phyloP scores from a whole-genome alignment of 2,797 vertebrate genomes.

The Propithecus deckenii region DNA sequence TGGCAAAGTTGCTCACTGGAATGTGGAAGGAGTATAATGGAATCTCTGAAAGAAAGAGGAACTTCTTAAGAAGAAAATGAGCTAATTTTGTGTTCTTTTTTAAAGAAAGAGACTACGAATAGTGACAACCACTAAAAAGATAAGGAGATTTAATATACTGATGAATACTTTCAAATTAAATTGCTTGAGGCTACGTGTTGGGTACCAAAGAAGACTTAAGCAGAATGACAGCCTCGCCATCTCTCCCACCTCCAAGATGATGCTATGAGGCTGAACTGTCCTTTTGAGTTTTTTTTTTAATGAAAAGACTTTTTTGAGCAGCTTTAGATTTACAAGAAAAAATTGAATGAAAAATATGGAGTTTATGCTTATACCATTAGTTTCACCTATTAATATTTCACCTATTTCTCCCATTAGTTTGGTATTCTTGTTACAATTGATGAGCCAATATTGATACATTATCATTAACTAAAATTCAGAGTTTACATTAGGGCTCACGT shows the following conservation, averaged over 20 bases:
- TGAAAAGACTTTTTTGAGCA: background rate
- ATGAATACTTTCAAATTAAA: conserved; percentile 4
- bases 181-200: background rate
- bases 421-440: background rate
- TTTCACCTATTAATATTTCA: background rate
- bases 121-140: background rate
- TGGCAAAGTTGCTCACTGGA: background rate
- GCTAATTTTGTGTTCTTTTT: background rate
- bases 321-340: background rate
- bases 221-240: fast-evolving
- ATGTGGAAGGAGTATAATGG: background rate
- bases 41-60: background rate
- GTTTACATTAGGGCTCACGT: background rate
- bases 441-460: background rate
- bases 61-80: background rate
- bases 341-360: background rate
- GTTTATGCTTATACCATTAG: background rate
- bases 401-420: background rate
- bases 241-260: background rate
- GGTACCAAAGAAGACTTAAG: background rate
- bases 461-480: background rate
- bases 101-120: background rate
- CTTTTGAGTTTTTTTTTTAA: background rate
- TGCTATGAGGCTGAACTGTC: background rate
- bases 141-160: background rate